phyloP scores from a whole-genome alignment of 2,113 vertebrate species.

The Gulo gulo region DNA sequence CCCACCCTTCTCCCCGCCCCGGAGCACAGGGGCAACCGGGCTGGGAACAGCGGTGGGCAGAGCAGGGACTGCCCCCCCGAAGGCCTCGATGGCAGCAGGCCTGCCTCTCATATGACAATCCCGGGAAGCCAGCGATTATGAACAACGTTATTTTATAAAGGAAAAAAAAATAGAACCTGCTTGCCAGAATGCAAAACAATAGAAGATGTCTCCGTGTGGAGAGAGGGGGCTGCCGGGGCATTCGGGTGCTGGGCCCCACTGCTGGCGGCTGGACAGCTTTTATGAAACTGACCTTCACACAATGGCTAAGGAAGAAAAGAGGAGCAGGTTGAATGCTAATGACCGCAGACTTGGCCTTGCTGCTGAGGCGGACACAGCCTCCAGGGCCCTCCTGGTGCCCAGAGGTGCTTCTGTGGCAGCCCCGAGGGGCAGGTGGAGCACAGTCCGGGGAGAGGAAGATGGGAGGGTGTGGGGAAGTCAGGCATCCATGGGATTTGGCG shows the following conservation, averaged over 20 bases:
- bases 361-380: not conserved
- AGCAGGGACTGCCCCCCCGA: not conserved
- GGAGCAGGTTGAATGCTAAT: not conserved
- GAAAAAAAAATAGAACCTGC: not conserved
- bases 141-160: not conserved
- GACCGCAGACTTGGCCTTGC: not conserved
- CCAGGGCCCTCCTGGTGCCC: not conserved
- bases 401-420: not conserved
- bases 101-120: not conserved
- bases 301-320: not conserved
- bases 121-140: not conserved
- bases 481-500: fast-evolving
- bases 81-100: not conserved
- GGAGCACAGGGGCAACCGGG: not conserved
- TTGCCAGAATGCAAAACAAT: not conserved
- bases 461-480: not conserved
- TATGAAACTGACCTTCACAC: not conserved
- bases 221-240: not conserved
- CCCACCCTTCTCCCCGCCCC: not conserved
- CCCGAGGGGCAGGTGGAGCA: fast-evolving
- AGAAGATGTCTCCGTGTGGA: fast-evolving
- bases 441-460: too few species aligned
- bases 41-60: fast-evolving
- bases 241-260: fast-evolving
- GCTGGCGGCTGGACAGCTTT: not conserved